Evolutionary conservation across 2,797 vertebrate species (phyloP).

Genomic region (Takifugu rubripes): DNA sequence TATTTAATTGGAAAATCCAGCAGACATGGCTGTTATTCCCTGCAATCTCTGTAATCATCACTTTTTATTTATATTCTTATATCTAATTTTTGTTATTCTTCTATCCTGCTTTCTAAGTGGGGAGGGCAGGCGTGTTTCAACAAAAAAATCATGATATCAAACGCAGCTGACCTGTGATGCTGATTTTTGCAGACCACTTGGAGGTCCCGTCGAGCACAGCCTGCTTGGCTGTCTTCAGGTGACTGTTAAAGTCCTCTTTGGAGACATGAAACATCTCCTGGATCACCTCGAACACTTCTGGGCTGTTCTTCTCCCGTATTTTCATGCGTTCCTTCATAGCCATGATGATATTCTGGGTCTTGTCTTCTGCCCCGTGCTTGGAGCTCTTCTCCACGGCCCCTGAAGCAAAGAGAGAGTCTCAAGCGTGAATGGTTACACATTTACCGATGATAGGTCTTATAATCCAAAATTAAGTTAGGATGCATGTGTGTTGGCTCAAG

Average conservation of each 20-base stretch:
- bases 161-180: constrained; percentile 81
- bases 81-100: too few species aligned
- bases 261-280: constrained; percentile 92
- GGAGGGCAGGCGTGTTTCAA: neutral
- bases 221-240: constrained; percentile 92
- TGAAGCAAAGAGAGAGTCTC: constrained; percentile 44
- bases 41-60: too few species aligned
- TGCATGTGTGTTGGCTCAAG: neutral
- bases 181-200: constrained; percentile 98
- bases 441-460: neutral
- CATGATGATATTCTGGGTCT: constrained; percentile 96
- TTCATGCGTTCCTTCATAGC: constrained; percentile 99
- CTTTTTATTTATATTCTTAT: too few species aligned
- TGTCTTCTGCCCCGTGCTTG: constrained; percentile 96
- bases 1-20: too few species aligned
- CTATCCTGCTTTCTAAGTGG: neutral
- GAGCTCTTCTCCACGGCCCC: constrained; percentile 99
- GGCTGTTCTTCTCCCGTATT: constrained; percentile 93
- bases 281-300: constrained; percentile 95
- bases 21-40: too few species aligned
- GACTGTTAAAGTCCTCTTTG: constrained; percentile 88
- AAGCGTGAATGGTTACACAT: neutral
- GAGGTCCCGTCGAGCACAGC: constrained; percentile 95
- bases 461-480: neutral
- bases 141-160: neutral